Conservation (phyloP, 2,888 invertebrate genomes). For the Beris chalybata region DNA sequence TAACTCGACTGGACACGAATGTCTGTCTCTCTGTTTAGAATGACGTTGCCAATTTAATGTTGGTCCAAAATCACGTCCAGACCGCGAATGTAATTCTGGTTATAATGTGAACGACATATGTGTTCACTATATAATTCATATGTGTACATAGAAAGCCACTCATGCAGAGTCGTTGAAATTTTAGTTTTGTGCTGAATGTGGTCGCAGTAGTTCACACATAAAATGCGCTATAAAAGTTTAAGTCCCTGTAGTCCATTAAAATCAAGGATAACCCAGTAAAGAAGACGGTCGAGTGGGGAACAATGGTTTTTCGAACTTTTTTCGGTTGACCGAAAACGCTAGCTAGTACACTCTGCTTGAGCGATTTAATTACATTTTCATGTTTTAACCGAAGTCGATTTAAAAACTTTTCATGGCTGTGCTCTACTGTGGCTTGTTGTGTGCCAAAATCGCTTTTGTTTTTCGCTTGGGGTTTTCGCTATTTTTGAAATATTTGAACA, state of each 20-base stretch:
- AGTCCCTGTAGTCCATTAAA: slow-evolving; percentile 27
- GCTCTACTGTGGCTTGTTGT: too few relatives aligned
- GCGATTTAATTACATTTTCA: slow-evolving; percentile 11
- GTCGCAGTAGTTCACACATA: slow-evolving; percentile 19
- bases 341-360: not conserved
- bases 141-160: too few relatives aligned
- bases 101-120: too few relatives aligned
- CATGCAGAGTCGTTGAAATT: not conserved
- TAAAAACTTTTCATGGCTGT: not conserved
- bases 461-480: too few relatives aligned
- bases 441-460: too few relatives aligned
- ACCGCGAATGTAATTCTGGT: too few relatives aligned
- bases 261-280: slow-evolving; percentile 9
- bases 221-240: slow-evolving; percentile 19
- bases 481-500: too few relatives aligned
- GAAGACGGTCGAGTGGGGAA: not conserved
- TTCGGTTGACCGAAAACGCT: not conserved
- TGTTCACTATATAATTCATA: too few relatives aligned
- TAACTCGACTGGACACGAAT: too few relatives aligned
- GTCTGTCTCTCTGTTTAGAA: too few relatives aligned
- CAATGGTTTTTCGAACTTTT: slow-evolving; percentile 16
- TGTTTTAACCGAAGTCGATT: slow-evolving; percentile 4
- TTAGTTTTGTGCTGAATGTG: slow-evolving; percentile 5
- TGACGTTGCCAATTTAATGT: too few relatives aligned
- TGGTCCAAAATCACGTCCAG: too few relatives aligned